Evolutionary conservation across 2,113 vertebrate genomes (phyloP), one percentile per base, ranked within the genome.

Genomic region (Morone chrysops): DNA sequence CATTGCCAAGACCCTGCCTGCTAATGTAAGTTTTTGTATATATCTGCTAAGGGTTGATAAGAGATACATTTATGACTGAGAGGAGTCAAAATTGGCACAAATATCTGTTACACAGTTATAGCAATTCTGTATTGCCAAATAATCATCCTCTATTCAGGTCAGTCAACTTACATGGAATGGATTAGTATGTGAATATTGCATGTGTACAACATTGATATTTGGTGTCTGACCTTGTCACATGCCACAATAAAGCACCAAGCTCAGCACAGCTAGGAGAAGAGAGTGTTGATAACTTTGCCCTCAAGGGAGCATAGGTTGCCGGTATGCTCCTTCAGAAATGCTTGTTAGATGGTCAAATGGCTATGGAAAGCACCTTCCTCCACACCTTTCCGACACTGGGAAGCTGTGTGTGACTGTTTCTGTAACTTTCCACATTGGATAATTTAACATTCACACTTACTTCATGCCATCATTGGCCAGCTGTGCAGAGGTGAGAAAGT

Each of bases 111-210:
- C 36, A 11, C 25, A 62, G 18, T 43, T 36, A 22, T n/a, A 36
- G 1, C 41, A 38, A 31, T 68, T 11, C 45, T 36, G 8, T 54
- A 41, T 14, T 40, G 50, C 18, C 1, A 1, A 8, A 73, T n/a
- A 17, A 14, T 17, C 20, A 38, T 73, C 25, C 11, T 61, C 3
- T 20, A 38, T 25, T 61, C 40, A 17, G 47, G 22, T 38, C 50
- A 51, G 50, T 18, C 17, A 51, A 51, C 17, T 18, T 51, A 53
- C 18, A 53, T 9, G 17, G 51, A 7, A 8, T 8, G 17, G 8
- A n/a, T 74, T 74, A 61, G n/a, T 9, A 20, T 38, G 43, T 73
- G 17, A 73, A 22, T 61, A 25, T 48, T 47, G 41, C 14, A 59
- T 7, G 8, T 54, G 17, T 47, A 18, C 47, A 60, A 43, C 4